Evolutionary conservation across 2,888 invertebrate genomes (phyloP), one percentile per base, ranked within the genome.

Genomic region (Noctua janthe): DNA sequence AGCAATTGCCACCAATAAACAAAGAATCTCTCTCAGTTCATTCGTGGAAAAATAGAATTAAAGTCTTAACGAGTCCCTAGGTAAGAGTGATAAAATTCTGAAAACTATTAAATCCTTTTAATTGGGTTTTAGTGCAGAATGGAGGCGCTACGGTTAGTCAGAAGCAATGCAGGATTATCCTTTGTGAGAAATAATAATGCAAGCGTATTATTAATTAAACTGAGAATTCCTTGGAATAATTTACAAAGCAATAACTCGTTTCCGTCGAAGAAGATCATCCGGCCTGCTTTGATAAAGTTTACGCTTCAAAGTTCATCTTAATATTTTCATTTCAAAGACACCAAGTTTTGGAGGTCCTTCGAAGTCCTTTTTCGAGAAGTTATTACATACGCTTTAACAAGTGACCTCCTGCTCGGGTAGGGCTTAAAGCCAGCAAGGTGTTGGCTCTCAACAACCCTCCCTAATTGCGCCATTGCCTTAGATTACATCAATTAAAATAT

Each of bases 401-500:
- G 77, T 49, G 72, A 76, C 83, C 76, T 74, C 69, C 67, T 75
- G 73, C 39, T 7, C 23, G 75, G 71, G 71, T 35, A 67, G 43
- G 71, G 47, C 67, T 69, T 66, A 79, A 64, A 70, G 54, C 49
- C 54, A 43, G 49, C 67, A 80, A 83, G 82, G 84, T 82, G 83
- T 74, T 79, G 64, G 81, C 56, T 72, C 66, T 74, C 66, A 81
- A 81, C 76, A 81, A 77, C 84, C 83, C 74, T 64, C 49, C 35
- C 67, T 89, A 88, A 89, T 86, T 82, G 64, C 79, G 29, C 70
- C 88, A 81, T 84, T 86, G 86, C 73, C 79, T 84, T 80, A 77
- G 78, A 89, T 88, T 84, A 88, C 81, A 78, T 80, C 89, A 80
- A 88, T 89, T 87, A 86, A 88, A 88, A 87, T 87, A 89, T 88